These are phyloP conservation scores for Lacerta viridis DNA, from an alignment of 2,797 vertebrate genomes.

Conservation along the genomic window DNA sequence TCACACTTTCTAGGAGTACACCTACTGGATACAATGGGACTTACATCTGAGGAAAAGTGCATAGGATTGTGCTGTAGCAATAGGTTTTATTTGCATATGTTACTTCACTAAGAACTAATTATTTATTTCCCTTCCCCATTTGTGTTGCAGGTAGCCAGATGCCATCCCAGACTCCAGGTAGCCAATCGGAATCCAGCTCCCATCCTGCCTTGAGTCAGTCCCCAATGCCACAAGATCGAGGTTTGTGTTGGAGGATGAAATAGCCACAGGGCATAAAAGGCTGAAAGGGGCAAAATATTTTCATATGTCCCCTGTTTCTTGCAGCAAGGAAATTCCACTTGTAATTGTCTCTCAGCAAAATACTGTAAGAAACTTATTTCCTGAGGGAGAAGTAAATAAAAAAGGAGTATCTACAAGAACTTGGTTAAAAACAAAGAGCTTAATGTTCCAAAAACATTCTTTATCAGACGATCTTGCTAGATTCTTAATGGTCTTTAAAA, in stretches of 20 bases:
- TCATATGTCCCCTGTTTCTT: constrained; percentile 49
- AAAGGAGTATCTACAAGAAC: constrained; percentile 60
- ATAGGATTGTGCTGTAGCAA: background rate
- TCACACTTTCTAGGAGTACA: background rate
- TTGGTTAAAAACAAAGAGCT: constrained; percentile 56
- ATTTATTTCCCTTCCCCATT: constrained; percentile 68
- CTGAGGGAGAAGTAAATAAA: constrained; percentile 50
- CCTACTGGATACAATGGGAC: background rate
- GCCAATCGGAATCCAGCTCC: constrained; percentile 89
- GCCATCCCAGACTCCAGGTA: constrained; percentile 90
- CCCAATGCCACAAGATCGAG: constrained; percentile 95
- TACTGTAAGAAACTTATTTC: constrained; percentile 52
- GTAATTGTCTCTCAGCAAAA: constrained; percentile 56
- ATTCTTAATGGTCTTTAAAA: constrained; percentile 54
- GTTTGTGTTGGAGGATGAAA: constrained; percentile 81
- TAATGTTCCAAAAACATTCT: constrained; percentile 46
- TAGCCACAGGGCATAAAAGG: background rate
- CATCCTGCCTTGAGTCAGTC: constrained; percentile 91
- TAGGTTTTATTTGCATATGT: constrained; percentile 50
- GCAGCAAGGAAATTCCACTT: constrained; percentile 48
- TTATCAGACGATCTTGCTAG: constrained; percentile 58
- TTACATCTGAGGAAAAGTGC: background rate
- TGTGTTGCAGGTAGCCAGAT: constrained; percentile 88
- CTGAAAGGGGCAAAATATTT: constrained; percentile 45
- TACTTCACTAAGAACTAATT: constrained; percentile 66